Evolutionary conservation across 2,888 invertebrate genomes (phyloP).

Genomic region (Ichneumoninae sp.): DNA sequence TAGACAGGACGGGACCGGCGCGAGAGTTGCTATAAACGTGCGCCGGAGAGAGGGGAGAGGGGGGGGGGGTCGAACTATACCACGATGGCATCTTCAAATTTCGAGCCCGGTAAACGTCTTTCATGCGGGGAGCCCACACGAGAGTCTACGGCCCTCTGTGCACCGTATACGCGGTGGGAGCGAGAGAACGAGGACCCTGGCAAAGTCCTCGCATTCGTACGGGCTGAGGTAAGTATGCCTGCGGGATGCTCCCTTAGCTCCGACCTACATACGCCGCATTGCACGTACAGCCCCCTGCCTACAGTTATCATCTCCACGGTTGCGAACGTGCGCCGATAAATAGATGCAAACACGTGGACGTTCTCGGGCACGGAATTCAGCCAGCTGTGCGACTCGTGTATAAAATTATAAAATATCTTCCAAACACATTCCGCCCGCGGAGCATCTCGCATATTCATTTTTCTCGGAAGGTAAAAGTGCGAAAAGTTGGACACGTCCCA

Average conservation of each 20-base stretch:
- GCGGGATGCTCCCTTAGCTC: constrained; percentile 21
- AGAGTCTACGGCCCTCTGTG: not conserved
- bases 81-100: constrained; percentile 52
- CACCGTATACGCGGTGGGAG: not conserved
- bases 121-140: not conserved
- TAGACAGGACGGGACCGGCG: not conserved
- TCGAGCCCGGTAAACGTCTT: constrained; percentile 35
- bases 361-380: not conserved
- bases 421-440: not conserved
- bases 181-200: not conserved
- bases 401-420: not conserved
- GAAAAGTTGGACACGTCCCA: not conserved
- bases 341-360: constrained; percentile 7
- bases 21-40: not conserved
- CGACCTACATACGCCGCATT: constrained; percentile 25
- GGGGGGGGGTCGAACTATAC: not conserved
- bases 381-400: not conserved
- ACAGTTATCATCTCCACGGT: not conserved
- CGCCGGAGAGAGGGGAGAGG: not conserved
- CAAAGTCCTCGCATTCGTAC: constrained; percentile 40
- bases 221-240: constrained; percentile 19
- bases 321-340: constrained; percentile 5
- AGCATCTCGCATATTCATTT: not conserved
- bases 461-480: not conserved
- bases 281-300: not conserved